phyloP scores from a whole-genome alignment of 2,113 vertebrate species.

The Aphyosemion australe region DNA sequence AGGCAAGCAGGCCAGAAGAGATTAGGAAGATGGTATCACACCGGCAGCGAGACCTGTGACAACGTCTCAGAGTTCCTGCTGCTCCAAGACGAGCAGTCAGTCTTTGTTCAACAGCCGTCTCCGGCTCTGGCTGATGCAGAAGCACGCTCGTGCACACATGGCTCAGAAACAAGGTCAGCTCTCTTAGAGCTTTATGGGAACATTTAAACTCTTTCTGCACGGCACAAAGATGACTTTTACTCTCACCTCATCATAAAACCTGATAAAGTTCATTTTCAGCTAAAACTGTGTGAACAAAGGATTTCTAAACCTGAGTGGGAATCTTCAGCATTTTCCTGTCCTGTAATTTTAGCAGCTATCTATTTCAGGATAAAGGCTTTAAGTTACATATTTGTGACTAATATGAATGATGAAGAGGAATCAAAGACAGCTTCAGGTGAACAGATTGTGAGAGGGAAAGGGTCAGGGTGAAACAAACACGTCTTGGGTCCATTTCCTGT shows the following conservation, averaged over 20 bases:
- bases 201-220: neutral
- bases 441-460: too few relatives aligned
- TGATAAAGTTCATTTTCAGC: neutral
- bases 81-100: slow-evolving; percentile 17
- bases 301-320: neutral
- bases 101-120: slow-evolving; percentile 58
- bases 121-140: slow-evolving; percentile 45
- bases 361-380: neutral
- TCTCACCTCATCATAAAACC: neutral
- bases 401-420: too few relatives aligned
- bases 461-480: too few relatives aligned
- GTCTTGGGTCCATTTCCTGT: too few relatives aligned
- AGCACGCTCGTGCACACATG: neutral
- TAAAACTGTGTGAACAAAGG: slow-evolving; percentile 10
- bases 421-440: too few relatives aligned
- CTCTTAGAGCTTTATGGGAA: neutral
- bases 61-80: slow-evolving; percentile 18
- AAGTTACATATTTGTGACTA: neutral
- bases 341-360: too few relatives aligned
- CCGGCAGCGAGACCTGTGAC: slow-evolving; percentile 15
- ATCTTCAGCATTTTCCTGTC: neutral
- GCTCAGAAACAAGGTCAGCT: neutral
- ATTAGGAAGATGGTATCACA: slow-evolving; percentile 67
- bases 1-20: slow-evolving; percentile 34
- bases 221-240: neutral